Evolutionary conservation across 1,140 invertebrate genomes (phyloP).

Genomic region (Ceratina calcarata): DNA sequence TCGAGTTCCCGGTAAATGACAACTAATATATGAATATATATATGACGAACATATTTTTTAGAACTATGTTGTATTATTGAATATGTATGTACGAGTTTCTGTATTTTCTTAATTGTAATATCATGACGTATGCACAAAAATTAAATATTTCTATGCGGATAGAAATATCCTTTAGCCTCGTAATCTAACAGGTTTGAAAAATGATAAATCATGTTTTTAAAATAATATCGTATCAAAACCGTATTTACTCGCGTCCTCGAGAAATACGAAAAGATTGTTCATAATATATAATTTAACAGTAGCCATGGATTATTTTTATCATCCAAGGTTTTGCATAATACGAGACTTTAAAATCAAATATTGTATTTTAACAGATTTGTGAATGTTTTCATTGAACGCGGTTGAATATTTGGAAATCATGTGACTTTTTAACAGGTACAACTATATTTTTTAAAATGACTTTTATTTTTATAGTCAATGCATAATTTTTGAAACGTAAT

Average conservation of each 20-base stretch:
- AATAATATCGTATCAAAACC: not conserved
- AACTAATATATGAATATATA: constrained; percentile 16
- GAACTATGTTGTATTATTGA: constrained; percentile 1
- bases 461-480: constrained; percentile 60
- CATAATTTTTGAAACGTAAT: constrained; percentile 35
- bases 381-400: constrained; percentile 20
- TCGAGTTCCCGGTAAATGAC: constrained; percentile 23
- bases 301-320: constrained; percentile 1
- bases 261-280: not conserved
- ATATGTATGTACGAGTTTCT: constrained; percentile 5
- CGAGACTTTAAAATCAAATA: not conserved
- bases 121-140: constrained; percentile 26
- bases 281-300: not conserved
- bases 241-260: not conserved
- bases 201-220: constrained; percentile 15
- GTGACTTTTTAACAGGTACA: constrained; percentile 20
- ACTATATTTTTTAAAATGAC: constrained; percentile 44
- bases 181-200: no score
- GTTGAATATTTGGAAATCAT: constrained; percentile 15
- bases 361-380: constrained; percentile 25
- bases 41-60: constrained; percentile 34
- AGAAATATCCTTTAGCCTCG: not conserved
- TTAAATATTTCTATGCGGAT: not conserved
- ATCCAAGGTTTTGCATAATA: constrained; percentile 4
- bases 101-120: constrained; percentile 11